These are phyloP conservation scores for Platypus cylindrus DNA, from an alignment of 2,888 invertebrate genomes.

Conservation along the genomic window DNA sequence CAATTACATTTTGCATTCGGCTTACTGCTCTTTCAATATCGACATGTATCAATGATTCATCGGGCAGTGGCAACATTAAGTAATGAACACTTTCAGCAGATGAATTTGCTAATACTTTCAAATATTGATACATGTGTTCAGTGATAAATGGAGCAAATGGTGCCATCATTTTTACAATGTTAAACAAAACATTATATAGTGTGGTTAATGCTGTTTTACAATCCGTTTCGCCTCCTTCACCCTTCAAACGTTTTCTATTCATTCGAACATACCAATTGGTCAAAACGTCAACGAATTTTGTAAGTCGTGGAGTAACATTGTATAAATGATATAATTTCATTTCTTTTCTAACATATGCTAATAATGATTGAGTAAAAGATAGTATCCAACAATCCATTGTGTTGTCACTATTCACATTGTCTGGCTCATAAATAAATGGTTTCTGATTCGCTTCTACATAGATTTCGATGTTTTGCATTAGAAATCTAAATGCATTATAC, in stretches of 20 bases:
- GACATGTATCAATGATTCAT: conserved; percentile 58
- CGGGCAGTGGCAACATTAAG: conserved; percentile 72
- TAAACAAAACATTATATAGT: conserved; percentile 74
- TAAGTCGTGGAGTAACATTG: conserved; percentile 85
- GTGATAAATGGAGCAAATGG: conserved; percentile 96
- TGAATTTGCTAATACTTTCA: conserved; percentile 52
- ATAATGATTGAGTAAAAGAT: conserved; percentile 88
- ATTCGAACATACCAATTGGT: conserved; percentile 99
- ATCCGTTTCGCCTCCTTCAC: conserved; percentile 70
- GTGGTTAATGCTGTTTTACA: conserved; percentile 77
- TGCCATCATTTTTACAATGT: conserved; percentile 87
- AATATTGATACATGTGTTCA: conserved; percentile 86
- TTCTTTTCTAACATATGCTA: conserved; percentile 78
- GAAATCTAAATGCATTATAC: conserved; percentile 87
- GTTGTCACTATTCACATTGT: conserved; percentile 39
- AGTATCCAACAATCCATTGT: conserved; percentile 97
- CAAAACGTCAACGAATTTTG: conserved; percentile 93
- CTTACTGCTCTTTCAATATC: conserved; percentile 82
- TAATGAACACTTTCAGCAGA: conserved; percentile 77
- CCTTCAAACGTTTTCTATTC: conserved; percentile 90
- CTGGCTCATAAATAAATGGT: conserved; percentile 32
- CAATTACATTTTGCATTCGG: conserved; percentile 90
- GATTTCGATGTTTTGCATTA: conserved; percentile 84
- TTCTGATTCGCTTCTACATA: conserved; percentile 49
- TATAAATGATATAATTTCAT: conserved; percentile 92